These are phyloP conservation scores for Chymomyza caudatula DNA, from an alignment of 2,888 invertebrate genomes.

Conservation along the genomic window DNA sequence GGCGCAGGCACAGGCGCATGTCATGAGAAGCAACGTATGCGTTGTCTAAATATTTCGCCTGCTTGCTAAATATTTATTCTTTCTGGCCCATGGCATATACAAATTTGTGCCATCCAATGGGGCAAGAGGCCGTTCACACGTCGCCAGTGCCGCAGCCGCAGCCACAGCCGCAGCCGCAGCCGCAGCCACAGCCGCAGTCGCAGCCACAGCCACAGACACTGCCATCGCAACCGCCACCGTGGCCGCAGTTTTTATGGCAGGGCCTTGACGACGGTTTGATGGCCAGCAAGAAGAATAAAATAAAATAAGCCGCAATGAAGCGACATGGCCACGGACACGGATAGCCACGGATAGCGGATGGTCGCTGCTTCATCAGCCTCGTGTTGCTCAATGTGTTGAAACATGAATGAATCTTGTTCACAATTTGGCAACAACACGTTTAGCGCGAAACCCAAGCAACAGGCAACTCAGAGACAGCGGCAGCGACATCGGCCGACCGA, in stretches of 20 bases:
- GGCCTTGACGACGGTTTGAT: conserved; percentile 1
- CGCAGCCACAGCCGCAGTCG: too few species aligned
- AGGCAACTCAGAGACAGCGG: conserved; percentile 31
- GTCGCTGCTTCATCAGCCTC: neutral
- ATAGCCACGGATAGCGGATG: neutral
- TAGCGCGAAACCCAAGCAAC: conserved; percentile 49
- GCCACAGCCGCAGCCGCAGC: too few species aligned
- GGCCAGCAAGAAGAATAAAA: neutral
- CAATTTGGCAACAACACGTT: conserved; percentile 75
- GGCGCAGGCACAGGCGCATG: conserved; percentile 1
- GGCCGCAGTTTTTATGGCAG: neutral
- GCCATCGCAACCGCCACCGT: conserved; percentile 25
- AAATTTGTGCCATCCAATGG: conserved; percentile 29
- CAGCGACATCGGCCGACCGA: neutral
- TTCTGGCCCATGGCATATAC: conserved; percentile 9
- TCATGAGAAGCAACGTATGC: conserved; percentile 4
- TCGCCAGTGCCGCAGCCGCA: conserved; percentile 15
- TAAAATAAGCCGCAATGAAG: neutral
- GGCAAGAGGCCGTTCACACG: conserved; percentile 45
- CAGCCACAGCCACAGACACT: too few species aligned
- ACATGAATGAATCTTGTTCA: conserved; percentile 76
- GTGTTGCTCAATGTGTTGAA: conserved; percentile 67
- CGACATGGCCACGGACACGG: neutral
- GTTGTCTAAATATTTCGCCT: conserved; percentile 37
- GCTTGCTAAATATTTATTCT: conserved; percentile 5